Conservation (phyloP, 2,113 vertebrate species). For the Athene cunicularia region DNA sequence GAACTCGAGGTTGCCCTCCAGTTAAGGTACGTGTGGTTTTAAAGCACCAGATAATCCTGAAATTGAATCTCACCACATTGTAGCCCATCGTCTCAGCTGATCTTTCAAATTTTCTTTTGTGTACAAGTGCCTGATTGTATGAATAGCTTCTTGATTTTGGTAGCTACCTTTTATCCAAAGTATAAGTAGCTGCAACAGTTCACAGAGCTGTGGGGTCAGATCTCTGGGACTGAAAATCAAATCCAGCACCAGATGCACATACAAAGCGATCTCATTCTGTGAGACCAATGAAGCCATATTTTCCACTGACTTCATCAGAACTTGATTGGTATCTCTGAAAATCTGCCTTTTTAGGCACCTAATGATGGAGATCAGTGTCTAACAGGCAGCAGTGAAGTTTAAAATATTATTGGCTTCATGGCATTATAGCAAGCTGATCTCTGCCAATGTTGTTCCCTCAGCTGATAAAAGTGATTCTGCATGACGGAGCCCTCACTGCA, state of each 20-base stretch:
- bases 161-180: neutral
- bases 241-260: neutral
- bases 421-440: neutral
- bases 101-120: neutral
- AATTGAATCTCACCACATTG: neutral
- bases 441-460: neutral
- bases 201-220: neutral
- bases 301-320: neutral
- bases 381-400: neutral
- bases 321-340: neutral
- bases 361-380: neutral
- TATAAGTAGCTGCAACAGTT: neutral
- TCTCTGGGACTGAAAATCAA: neutral
- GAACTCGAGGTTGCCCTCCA: neutral
- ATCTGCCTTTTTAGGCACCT: neutral
- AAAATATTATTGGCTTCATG: neutral
- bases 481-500: neutral
- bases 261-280: neutral
- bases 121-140: rapidly evolving
- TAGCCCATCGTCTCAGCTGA: neutral
- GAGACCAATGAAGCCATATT: neutral
- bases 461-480: neutral
- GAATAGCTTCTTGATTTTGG: neutral
- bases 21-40: neutral
- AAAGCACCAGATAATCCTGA: neutral